Evolutionary conservation across 1,140 invertebrate species (phyloP).

Genomic region (Lucilia cuprina): DNA sequence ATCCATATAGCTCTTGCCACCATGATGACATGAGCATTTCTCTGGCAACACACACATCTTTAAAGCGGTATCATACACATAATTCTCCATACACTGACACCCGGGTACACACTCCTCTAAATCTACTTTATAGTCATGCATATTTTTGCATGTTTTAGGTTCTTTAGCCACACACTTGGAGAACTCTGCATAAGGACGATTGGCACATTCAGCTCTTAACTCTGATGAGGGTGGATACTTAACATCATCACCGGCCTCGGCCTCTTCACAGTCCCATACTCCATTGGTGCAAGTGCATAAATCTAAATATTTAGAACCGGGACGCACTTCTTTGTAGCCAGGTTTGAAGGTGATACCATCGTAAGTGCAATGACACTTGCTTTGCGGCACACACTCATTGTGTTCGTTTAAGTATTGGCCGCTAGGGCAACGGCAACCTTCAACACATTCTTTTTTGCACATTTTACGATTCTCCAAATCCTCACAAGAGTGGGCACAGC

Average conservation of each 20-base stretch:
- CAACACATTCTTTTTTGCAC: slow-evolving; percentile 71
- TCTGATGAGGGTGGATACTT: slow-evolving; percentile 70
- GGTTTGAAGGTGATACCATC: slow-evolving; percentile 76
- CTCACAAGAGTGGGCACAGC: slow-evolving; percentile 75
- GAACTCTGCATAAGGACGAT: slow-evolving; percentile 72
- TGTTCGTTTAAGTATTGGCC: slow-evolving; percentile 75
- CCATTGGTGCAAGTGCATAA: slow-evolving; percentile 79
- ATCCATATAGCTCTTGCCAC: slow-evolving; percentile 81
- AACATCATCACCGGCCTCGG: slow-evolving; percentile 69
- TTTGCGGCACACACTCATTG: slow-evolving; percentile 78
- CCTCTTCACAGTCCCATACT: slow-evolving; percentile 75
- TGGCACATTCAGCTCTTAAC: slow-evolving; percentile 69
- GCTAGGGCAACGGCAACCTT: slow-evolving; percentile 86
- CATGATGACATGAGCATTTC: slow-evolving; percentile 88
- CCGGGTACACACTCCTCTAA: slow-evolving; percentile 74
- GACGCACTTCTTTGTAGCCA: slow-evolving; percentile 76
- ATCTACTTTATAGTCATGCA: slow-evolving; percentile 68
- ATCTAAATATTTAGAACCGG: slow-evolving; percentile 71
- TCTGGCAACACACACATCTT: slow-evolving; percentile 73
- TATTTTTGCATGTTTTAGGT: slow-evolving; percentile 83
- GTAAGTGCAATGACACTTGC: slow-evolving; percentile 78
- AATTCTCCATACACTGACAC: slow-evolving; percentile 79
- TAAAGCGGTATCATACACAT: slow-evolving; percentile 73
- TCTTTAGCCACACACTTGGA: slow-evolving; percentile 78
- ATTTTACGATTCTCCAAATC: slow-evolving; percentile 65